These are phyloP conservation scores for Acheta domesticus DNA, from an alignment of 2,888 invertebrate species.

Conservation along the genomic window DNA sequence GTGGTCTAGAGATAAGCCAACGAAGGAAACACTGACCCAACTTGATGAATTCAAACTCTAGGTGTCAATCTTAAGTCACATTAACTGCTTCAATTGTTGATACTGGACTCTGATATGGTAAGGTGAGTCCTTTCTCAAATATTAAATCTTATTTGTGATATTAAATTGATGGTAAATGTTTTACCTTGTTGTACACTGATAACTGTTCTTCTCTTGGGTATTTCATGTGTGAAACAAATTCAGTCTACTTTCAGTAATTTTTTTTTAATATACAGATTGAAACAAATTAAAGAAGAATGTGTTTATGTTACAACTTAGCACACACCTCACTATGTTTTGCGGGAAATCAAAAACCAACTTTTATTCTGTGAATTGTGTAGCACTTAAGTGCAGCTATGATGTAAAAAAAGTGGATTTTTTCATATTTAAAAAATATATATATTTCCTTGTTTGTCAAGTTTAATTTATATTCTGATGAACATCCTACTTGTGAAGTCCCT, in stretches of 20 bases:
- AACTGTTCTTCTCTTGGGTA: background rate
- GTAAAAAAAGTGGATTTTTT: background rate
- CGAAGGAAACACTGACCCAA: background rate
- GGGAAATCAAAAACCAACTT: background rate
- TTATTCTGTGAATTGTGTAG: background rate
- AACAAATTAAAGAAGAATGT: no score
- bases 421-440: background rate
- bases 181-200: background rate
- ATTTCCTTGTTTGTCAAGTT: conserved; percentile 2
- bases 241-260: no score
- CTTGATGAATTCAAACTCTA: no score
- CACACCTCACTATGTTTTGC: no score
- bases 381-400: background rate
- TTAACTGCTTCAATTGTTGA: no score
- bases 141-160: background rate
- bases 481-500: background rate
- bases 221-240: no score
- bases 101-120: background rate
- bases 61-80: no score
- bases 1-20: conserved; percentile 49
- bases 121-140: background rate
- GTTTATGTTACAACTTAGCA: no score
- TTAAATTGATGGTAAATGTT: background rate
- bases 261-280: no score
- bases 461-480: background rate